Evolutionary conservation across 2,113 vertebrate genomes (phyloP), one percentile per base, ranked within the genome.

Genomic region (Phalacrocorax carbo): DNA sequence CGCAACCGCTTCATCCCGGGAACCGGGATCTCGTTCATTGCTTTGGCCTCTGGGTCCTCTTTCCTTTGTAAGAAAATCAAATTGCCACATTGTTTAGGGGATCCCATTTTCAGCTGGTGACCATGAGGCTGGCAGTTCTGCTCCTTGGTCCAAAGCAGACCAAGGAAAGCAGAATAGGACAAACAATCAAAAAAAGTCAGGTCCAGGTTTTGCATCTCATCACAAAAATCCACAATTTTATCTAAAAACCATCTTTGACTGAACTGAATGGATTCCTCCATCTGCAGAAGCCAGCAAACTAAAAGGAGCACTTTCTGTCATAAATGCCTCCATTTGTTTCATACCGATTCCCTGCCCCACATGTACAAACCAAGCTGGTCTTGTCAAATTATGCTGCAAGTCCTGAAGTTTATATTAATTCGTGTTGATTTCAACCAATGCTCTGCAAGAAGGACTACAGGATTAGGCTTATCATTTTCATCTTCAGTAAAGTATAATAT

Each of bases 11-110:
- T 60, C 82, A 8, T 5, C 86, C 86, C 21, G 11, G 48, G 73
- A 54, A 11, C 73, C 8, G 62, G 71, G 69, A 83, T 64, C 58
- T 29, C 9, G 22, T 87, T 93, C 90, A 94, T 91, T 88, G 83
- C 93, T 93, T 93, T 94, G 95, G 93, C 95, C 93, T 88, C 93
- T 85, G 69, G 70, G 70, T 78, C 89, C 77, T 87, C 68, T n/a
- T 16, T n/a, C 70, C 55, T 88, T 93, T 93, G 86, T 82, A 10
- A 64, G 44, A 26, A 73, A 88, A 81, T 42, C 69, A 52, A 90
- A 68, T 44, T 44, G 76, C 49, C 90, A 79, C 87, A 82, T 82
- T 86, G 80, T 70, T 69, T 9, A 55, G 70, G 49, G 55, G 32
- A 90, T 49, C 54, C 54, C 65, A 38, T 80, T 40, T 42, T 25